Conservation (phyloP, 2,113 vertebrate species). For the Clinocottus analis region DNA sequence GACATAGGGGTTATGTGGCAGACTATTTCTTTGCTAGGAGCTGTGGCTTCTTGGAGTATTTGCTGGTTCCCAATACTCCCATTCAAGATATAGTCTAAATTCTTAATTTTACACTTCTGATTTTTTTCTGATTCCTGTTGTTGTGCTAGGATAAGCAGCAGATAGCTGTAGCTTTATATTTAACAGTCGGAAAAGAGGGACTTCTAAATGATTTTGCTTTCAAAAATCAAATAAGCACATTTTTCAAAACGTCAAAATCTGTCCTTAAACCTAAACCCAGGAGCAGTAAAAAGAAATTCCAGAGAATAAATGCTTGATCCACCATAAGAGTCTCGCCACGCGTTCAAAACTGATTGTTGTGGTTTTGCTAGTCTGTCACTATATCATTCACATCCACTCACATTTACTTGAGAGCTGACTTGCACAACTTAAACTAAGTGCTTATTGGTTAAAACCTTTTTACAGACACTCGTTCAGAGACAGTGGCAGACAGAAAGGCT, state of each 20-base stretch:
- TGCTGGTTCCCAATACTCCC: not conserved
- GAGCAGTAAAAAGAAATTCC: not conserved
- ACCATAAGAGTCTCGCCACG: not conserved
- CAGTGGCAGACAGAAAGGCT: constrained; percentile 17
- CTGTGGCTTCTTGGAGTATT: not conserved
- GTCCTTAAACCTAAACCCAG: not conserved
- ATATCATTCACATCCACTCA: not conserved
- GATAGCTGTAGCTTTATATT: not conserved
- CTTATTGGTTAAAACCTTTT: constrained; percentile 28
- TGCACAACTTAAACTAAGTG: constrained; percentile 6
- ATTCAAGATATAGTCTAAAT: not conserved
- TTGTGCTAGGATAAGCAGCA: not conserved
- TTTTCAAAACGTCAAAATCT: not conserved
- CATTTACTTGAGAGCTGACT: constrained; percentile 17
- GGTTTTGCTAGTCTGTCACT: not conserved
- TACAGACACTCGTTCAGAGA: constrained; percentile 14
- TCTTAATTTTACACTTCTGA: not conserved
- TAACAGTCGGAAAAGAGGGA: not conserved
- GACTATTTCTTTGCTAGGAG: not conserved
- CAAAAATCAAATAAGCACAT: not conserved
- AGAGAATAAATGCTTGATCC: not conserved
- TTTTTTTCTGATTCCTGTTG: not conserved
- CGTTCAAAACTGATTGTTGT: not conserved
- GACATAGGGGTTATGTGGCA: not conserved
- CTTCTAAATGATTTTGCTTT: not conserved